A percentile compares a stretch with the other conserved stretches of the same genome.
These are phyloP conservation scores for Punctoribates punctum DNA, from an alignment of 2,888 invertebrate genomes.

Conservation along the genomic window DNA sequence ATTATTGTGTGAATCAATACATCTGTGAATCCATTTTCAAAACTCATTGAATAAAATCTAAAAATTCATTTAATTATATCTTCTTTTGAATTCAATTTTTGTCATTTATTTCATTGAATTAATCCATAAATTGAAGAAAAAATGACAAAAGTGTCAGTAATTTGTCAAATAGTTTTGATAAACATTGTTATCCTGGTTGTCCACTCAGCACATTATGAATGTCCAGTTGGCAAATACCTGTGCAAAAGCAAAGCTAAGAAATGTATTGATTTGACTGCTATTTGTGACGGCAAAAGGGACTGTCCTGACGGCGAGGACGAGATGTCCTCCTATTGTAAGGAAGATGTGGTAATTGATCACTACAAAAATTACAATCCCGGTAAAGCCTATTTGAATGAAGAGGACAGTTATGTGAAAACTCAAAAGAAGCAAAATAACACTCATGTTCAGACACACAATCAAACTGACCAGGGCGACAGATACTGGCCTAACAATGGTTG, in stretches of 20 bases:
- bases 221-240: constrained; percentile 9
- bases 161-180: constrained; percentile 3
- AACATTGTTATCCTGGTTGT: not conserved
- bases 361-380: constrained; percentile 25
- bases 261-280: constrained; percentile 7
- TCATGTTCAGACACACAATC: too few species aligned
- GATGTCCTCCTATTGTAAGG: not conserved
- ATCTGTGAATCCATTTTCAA: constrained; percentile 29
- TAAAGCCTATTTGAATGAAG: not conserved
- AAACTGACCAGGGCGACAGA: not conserved
- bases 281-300: constrained; percentile 40
- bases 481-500: constrained; percentile 17
- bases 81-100: too few species aligned
- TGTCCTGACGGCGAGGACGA: constrained; percentile 42
- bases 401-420: not conserved
- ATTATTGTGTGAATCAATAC: constrained; percentile 18
- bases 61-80: too few species aligned
- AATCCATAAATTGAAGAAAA: too few species aligned
- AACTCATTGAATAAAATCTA: not conserved
- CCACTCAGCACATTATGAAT: not conserved
- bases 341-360: not conserved
- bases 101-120: too few species aligned
- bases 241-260: not conserved
- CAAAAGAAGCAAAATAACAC: not conserved
- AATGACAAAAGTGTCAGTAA: not conserved